Evolutionary conservation across 2,113 vertebrate species (phyloP).

Genomic region (Pantherophis guttatus): DNA sequence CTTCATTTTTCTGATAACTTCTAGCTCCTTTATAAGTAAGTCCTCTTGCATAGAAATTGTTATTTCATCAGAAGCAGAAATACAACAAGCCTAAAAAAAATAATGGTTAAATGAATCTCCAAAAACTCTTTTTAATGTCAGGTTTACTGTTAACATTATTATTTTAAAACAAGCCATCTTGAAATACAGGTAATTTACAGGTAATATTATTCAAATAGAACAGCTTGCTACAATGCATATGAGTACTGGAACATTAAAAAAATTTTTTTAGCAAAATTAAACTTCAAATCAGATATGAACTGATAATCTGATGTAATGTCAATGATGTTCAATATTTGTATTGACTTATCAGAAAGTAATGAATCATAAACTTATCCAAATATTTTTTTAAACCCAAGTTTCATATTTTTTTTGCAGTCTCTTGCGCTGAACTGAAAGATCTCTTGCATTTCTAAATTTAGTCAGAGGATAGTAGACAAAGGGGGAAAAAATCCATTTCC

Average conservation of each 20-base stretch:
- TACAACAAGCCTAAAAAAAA: conserved; percentile 62
- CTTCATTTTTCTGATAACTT: conserved; percentile 71
- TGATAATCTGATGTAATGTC: neutral
- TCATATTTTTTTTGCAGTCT: neutral
- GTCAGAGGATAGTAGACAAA: neutral
- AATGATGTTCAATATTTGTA: neutral
- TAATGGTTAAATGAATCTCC: conserved; percentile 4
- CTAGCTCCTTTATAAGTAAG: conserved; percentile 76
- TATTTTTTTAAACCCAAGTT: neutral
- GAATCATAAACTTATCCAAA: neutral
- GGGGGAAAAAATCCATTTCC: neutral
- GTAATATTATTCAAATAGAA: neutral
- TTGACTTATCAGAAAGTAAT: neutral
- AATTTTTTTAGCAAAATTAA: neutral
- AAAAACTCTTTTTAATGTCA: conserved; percentile 8
- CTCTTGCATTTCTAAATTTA: neutral
- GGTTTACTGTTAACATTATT: neutral
- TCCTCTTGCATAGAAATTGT: conserved; percentile 69
- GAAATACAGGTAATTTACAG: neutral
- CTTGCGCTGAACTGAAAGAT: neutral
- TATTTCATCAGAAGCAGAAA: conserved; percentile 55
- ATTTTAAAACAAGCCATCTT: neutral
- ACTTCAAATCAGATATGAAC: neutral
- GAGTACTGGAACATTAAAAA: neutral
- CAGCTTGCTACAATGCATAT: neutral